Evolutionary conservation across 2,888 invertebrate genomes (phyloP), one percentile per base, ranked within the genome.

Genomic region (Leistus spinibarbis): DNA sequence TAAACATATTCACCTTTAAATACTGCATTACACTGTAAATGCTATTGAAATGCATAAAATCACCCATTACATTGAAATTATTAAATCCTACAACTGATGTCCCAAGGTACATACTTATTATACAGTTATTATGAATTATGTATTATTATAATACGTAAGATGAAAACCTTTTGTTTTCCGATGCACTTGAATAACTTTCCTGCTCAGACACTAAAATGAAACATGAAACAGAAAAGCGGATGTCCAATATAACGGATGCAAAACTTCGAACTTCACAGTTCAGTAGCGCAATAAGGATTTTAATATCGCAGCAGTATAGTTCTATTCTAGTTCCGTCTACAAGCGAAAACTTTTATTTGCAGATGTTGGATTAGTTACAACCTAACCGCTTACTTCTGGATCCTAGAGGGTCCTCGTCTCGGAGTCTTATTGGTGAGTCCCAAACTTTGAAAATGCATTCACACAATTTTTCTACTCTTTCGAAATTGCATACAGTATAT

Each of bases 281-380:
- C 4, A 2, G 5, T 40, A 40, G 40, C 40, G 7, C 5, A 10
- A 40, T 40, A 40, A 40, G 13, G 40, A 40, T 40, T 40, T 40
- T 40, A 40, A 40, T 60, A 20, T 60, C 60, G 60, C 17, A 7
- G 20, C 1, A 60, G 56, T 60, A 60, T 54, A 17, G n/a, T n/a
- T n/a, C n/a, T n/a, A n/a, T n/a, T n/a, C 2, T 40, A 40, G 40
- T 40, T 40, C 4, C 10, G 0, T 9, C 20, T 57, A 2, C 1
- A 57, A 64, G 22, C 7, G 10, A 22, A 23, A 22, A 68, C 20
- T 65, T 69, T 74, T 69, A 72, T 76, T 84, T 84, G 54, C 82
- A 91, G 91, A 76, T 93, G 95, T 82, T 95, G 95, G 94, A 94
- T 91, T 86, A 93, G 94, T 3, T 97, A 97, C 83, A 95, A 95